Evolutionary conservation across 2,797 vertebrate genomes (phyloP).

Genomic region (Peromyscus attwateri): DNA sequence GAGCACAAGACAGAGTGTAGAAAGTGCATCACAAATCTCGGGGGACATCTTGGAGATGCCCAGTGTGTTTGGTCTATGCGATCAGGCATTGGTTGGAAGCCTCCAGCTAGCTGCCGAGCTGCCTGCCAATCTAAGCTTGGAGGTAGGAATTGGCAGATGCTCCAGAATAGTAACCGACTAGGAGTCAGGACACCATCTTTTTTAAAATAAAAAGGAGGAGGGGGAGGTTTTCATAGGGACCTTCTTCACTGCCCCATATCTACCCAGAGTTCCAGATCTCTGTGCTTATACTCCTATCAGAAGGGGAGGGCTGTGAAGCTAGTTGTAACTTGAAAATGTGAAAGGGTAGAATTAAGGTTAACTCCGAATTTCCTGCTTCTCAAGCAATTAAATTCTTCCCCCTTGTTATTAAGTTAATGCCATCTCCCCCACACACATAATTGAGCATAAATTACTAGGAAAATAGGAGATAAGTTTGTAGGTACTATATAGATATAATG

Average conservation of each 20-base stretch:
- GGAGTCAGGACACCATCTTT: not conserved
- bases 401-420: slow-evolving; percentile 62
- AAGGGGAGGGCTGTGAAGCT: slow-evolving; percentile 19
- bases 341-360: slow-evolving; percentile 63
- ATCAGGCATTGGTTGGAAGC: not conserved
- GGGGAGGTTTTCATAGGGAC: not conserved
- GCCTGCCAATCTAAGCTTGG: not conserved
- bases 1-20: not conserved
- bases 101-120: not conserved
- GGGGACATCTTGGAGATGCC: not conserved
- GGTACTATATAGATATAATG: slow-evolving; percentile 66
- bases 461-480: slow-evolving; percentile 63
- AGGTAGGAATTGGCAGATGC: not conserved
- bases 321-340: slow-evolving; percentile 61
- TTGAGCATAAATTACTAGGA: slow-evolving; percentile 63
- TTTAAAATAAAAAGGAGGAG: not conserved
- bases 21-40: not conserved
- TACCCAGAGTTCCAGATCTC: slow-evolving; percentile 24
- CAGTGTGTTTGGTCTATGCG: not conserved
- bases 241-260: not conserved
- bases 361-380: slow-evolving; percentile 72
- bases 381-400: slow-evolving; percentile 62
- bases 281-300: slow-evolving; percentile 8
- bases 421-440: slow-evolving; percentile 28
- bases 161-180: not conserved